Conservation (phyloP, 2,797 vertebrate species). For the Loriculus beryllinus region DNA sequence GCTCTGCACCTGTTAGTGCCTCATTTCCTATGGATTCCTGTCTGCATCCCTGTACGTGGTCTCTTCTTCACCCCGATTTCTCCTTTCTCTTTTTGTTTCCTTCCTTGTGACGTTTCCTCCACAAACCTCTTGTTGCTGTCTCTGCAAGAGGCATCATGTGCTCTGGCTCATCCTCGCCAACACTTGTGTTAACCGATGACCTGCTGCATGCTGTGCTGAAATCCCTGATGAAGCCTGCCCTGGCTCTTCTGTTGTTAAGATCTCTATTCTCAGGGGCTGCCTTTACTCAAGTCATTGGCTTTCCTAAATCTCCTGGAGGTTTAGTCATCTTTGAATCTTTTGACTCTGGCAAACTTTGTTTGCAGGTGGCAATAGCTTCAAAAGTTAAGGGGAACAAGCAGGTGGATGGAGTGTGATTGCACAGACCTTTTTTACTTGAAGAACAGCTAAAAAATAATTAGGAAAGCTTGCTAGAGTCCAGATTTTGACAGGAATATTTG, state of each 20-base stretch:
- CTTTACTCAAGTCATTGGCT: neutral
- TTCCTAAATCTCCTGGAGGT: neutral
- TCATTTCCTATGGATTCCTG: neutral
- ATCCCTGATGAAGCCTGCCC: neutral
- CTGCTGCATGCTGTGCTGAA: neutral
- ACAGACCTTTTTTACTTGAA: constrained; percentile 26
- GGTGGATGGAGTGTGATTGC: neutral
- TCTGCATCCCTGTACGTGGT: neutral
- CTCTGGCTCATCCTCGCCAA: neutral
- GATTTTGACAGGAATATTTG: neutral
- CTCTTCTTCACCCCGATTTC: neutral
- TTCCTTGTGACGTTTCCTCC: neutral
- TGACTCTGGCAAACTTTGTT: neutral
- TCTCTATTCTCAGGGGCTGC: neutral
- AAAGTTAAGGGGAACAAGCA: neutral
- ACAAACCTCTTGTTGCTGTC: neutral
- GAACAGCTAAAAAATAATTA: neutral
- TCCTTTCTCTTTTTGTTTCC: neutral
- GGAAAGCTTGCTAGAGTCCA: neutral
- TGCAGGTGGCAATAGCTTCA: constrained; percentile 6
- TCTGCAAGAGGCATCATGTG: neutral
- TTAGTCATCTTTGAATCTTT: neutral
- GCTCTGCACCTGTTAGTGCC: neutral
- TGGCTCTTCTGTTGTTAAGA: neutral
- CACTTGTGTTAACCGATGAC: rapidly evolving